phyloP scores from a whole-genome alignment of 2,797 vertebrate genomes.

The Sciaenops ocellatus region DNA sequence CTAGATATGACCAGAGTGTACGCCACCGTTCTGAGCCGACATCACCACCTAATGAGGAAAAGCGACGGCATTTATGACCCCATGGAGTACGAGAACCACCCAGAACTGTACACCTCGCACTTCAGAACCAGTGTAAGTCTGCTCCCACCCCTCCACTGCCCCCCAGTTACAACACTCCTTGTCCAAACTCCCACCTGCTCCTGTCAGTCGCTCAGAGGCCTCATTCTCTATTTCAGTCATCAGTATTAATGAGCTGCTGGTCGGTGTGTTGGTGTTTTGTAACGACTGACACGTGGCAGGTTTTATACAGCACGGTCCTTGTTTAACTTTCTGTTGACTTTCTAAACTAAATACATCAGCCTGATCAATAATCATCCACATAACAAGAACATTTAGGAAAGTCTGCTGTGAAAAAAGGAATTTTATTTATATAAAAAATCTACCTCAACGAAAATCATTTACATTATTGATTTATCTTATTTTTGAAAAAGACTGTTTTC shows the following conservation, averaged over 20 bases:
- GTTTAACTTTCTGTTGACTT: too few species aligned
- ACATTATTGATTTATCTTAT: background rate
- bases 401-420: background rate
- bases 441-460: background rate
- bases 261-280: background rate
- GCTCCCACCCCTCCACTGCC: background rate
- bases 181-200: conserved; percentile 18
- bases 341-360: background rate
- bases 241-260: background rate
- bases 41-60: conserved; percentile 96
- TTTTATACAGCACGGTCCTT: too few species aligned
- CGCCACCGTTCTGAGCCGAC: conserved; percentile 95
- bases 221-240: conserved; percentile 25
- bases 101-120: conserved; percentile 93
- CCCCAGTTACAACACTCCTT: background rate
- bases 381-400: background rate
- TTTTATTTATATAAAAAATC: background rate
- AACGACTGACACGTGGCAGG: too few species aligned
- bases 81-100: conserved; percentile 92
- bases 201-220: conserved; percentile 19
- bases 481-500: too few species aligned
- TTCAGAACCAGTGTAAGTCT: conserved; percentile 93
- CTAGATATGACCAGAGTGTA: conserved; percentile 95
- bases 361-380: background rate
- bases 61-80: conserved; percentile 92